A percentile compares a stretch with the other conserved stretches of the same genome.
Conservation (phyloP, 2,888 invertebrate species). For the Pantelozetes paolii region DNA sequence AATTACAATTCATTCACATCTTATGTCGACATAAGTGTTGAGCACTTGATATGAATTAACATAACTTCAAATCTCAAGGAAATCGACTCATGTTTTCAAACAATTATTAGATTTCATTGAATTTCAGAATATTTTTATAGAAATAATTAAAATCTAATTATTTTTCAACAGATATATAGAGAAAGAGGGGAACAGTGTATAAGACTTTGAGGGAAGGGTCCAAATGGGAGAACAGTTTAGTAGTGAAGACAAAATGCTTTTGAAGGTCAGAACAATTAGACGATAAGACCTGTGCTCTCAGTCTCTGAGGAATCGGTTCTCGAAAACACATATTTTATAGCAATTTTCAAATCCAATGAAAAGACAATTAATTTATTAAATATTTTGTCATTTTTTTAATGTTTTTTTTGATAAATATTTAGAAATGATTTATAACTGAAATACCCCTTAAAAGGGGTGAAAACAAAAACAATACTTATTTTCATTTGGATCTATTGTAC, state of each 20-base stretch:
- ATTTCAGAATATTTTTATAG: slow-evolving; percentile 2
- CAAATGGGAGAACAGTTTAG: not conserved
- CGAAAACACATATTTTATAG: not conserved
- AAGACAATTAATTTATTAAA: too few species aligned
- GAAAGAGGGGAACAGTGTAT: not conserved
- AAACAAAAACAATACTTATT: slow-evolving; percentile 73
- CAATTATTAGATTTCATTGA: slow-evolving; percentile 35
- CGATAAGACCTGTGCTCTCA: slow-evolving; percentile 9
- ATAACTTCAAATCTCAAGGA: slow-evolving; percentile 17
- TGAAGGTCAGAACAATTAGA: slow-evolving; percentile 28
- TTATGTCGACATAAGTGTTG: not conserved
- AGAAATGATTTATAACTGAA: not conserved
- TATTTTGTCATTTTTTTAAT: too few species aligned
- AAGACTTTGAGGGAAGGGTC: not conserved
- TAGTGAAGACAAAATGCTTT: not conserved
- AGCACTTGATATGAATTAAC: slow-evolving; percentile 16
- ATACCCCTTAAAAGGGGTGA: not conserved
- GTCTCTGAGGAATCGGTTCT: not conserved
- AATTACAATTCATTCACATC: too few species aligned
- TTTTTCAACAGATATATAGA: not conserved
- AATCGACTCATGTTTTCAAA: slow-evolving; percentile 16
- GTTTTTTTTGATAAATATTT: too few species aligned
- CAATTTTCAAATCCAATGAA: too few species aligned
- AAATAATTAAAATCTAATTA: slow-evolving; percentile 18
- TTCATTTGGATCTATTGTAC: slow-evolving; percentile 99